Evolutionary conservation across 2,888 invertebrate genomes (phyloP).

Genomic region (Drosophila kuntzei): DNA sequence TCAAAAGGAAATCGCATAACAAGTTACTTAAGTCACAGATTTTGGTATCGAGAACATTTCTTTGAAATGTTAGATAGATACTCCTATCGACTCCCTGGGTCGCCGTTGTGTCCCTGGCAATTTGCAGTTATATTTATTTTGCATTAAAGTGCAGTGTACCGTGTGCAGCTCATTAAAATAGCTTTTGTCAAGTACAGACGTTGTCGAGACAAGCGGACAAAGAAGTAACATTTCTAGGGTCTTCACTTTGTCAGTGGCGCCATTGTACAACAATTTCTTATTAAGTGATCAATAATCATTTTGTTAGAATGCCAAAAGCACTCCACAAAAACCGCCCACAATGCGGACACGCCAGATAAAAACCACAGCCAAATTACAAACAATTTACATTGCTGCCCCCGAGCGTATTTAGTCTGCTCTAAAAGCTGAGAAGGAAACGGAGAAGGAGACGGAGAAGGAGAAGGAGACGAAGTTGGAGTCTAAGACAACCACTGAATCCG

Average conservation of each 20-base stretch:
- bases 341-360: constrained; percentile 38
- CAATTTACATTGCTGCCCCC: constrained; percentile 74
- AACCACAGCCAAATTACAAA: constrained; percentile 75
- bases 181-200: constrained; percentile 57
- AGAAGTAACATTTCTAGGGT: constrained; percentile 40
- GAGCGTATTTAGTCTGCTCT: constrained; percentile 52
- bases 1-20: constrained; percentile 46
- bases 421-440: constrained; percentile 1
- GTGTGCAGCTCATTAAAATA: constrained; percentile 76
- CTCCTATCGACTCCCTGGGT: constrained; percentile 8
- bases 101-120: constrained; percentile 34
- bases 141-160: constrained; percentile 77
- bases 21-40: constrained; percentile 41
- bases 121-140: constrained; percentile 72
- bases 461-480: background rate
- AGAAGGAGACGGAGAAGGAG: background rate
- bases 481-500: constrained; percentile 1
- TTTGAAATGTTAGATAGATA: constrained; percentile 49
- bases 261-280: constrained; percentile 74
- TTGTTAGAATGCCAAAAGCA: constrained; percentile 79
- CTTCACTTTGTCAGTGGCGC: constrained; percentile 54
- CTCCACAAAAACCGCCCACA: constrained; percentile 46
- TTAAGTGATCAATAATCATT: constrained; percentile 82
- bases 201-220: constrained; percentile 33
- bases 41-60: constrained; percentile 21